Percentiles rank a stretch among this genome's conserved stretches.
phyloP scores from a whole-genome alignment of 1,140 invertebrate genomes.

The Pseudomyrmex concolor region DNA sequence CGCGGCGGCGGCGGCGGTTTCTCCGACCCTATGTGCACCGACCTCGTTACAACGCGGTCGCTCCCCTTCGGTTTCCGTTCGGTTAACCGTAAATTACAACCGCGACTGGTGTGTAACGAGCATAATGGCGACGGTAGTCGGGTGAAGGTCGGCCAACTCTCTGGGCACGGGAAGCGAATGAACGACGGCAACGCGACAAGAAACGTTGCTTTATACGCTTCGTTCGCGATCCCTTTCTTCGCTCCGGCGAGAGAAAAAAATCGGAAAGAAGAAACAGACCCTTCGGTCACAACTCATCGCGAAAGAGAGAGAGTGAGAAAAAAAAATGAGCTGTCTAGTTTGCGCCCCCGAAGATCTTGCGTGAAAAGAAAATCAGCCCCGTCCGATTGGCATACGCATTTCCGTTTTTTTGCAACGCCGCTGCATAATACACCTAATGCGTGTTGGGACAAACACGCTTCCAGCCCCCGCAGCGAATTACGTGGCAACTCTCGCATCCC shows the following conservation, averaged over 20 bases:
- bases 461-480: background rate
- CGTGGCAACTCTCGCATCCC: constrained; percentile 1
- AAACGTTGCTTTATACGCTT: background rate
- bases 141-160: constrained; percentile 77
- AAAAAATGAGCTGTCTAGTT: constrained; percentile 7
- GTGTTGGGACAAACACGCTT: background rate
- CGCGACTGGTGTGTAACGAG: constrained; percentile 76
- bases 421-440: background rate
- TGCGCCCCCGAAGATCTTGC: background rate
- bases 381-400: background rate
- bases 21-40: constrained; percentile 72
- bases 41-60: constrained; percentile 76
- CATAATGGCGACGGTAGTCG: constrained; percentile 76
- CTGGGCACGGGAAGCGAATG: constrained; percentile 66
- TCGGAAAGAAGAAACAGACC: constrained; percentile 3
- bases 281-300: constrained; percentile 10
- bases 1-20: constrained; percentile 51
- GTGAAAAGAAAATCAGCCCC: background rate
- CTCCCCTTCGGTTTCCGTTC: constrained; percentile 77
- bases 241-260: background rate
- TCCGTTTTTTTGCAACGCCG: background rate
- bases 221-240: background rate
- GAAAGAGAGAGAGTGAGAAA: background rate
- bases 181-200: constrained; percentile 23
- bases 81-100: constrained; percentile 79